phyloP scores from a whole-genome alignment of 2,888 invertebrate species.

The Himalopsyche japonica region DNA sequence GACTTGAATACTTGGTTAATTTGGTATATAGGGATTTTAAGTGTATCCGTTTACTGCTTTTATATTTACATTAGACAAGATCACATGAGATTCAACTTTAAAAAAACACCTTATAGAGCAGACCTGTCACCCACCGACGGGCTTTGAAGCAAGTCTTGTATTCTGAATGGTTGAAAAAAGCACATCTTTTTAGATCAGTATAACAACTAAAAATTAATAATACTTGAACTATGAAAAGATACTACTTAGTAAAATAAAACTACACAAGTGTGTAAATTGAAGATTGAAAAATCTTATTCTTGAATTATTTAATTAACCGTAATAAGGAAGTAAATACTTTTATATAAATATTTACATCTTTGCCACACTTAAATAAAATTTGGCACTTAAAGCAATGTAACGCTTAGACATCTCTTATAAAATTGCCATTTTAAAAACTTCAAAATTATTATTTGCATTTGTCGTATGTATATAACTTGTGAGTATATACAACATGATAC shows the following conservation, averaged over 20 bases:
- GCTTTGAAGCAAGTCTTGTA: too few relatives aligned
- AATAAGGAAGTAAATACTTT: not conserved
- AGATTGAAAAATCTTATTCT: not conserved
- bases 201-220: not conserved
- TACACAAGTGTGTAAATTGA: not conserved
- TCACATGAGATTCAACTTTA: too few relatives aligned
- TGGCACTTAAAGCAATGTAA: not conserved
- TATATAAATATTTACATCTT: not conserved
- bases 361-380: not conserved
- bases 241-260: not conserved
- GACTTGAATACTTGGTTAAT: too few relatives aligned
- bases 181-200: not conserved
- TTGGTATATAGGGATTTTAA: too few relatives aligned
- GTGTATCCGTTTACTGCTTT: too few relatives aligned
- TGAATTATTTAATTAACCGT: not conserved
- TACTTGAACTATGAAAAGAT: not conserved
- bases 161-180: not conserved
- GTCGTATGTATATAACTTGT: constrained; percentile 10
- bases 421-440: not conserved
- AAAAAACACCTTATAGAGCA: too few relatives aligned
- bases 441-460: not conserved
- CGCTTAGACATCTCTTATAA: not conserved
- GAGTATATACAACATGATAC: too few relatives aligned
- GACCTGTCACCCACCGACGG: too few relatives aligned
- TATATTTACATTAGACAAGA: too few relatives aligned